Percentiles rank a stretch among this genome's conserved stretches.
Conservation (phyloP, 2,888 invertebrate species). For the Acrocera orbiculus region DNA sequence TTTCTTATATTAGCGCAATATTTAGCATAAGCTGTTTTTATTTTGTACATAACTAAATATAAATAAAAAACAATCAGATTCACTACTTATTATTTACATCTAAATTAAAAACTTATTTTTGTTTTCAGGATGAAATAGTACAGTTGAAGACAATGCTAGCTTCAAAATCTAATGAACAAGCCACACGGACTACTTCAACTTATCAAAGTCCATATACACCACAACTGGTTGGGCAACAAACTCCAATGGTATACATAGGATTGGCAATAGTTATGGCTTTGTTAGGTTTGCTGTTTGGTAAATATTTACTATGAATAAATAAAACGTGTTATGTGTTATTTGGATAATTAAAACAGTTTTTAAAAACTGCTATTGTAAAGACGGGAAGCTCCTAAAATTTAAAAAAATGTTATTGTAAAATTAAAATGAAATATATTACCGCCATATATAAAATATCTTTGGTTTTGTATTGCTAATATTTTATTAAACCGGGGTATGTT, state of each 20-base stretch:
- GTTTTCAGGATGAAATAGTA: slow-evolving; percentile 42
- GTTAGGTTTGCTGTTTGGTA: slow-evolving; percentile 60
- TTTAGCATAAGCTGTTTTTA: too few species aligned
- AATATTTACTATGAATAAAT: slow-evolving; percentile 59
- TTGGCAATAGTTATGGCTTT: slow-evolving; percentile 50
- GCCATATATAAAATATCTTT: slow-evolving; percentile 5
- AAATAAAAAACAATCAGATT: too few species aligned
- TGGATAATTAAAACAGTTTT: slow-evolving; percentile 3
- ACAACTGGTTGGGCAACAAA: slow-evolving; percentile 37
- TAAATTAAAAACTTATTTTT: too few species aligned
- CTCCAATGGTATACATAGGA: slow-evolving; percentile 44
- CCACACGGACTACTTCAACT: slow-evolving; percentile 18
- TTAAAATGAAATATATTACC: slow-evolving; percentile 4
- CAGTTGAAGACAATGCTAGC: slow-evolving; percentile 36
- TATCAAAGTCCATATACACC: slow-evolving; percentile 37
- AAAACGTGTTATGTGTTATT: slow-evolving; percentile 4
- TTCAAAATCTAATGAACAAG: slow-evolving; percentile 19
- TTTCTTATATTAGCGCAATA: too few species aligned
- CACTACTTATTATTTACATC: too few species aligned
- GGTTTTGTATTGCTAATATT: slow-evolving; percentile 2
- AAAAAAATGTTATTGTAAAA: slow-evolving; percentile 6
- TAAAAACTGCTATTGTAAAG: too few species aligned
- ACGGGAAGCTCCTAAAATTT: slow-evolving; percentile 5
- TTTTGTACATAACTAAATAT: too few species aligned
- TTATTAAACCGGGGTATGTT: slow-evolving; percentile 3